phyloP scores from a whole-genome alignment of 2,113 vertebrate genomes.

The Hucho hucho region DNA sequence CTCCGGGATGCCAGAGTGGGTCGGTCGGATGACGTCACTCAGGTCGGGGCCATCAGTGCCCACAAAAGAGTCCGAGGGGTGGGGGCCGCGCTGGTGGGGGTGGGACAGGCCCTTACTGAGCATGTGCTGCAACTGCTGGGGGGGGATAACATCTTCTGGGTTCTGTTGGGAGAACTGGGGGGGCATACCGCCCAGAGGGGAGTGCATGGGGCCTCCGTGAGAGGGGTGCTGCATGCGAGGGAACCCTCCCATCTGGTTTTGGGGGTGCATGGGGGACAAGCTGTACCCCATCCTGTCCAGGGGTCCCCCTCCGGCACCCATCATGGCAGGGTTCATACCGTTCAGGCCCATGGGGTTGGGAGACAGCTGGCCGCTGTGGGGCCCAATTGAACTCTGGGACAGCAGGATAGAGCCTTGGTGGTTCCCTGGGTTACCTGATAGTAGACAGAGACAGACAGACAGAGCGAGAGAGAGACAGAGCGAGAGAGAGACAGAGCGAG shows the following conservation, averaged over 20 bases:
- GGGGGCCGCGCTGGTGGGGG: slow-evolving; percentile 66
- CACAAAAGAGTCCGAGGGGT: slow-evolving; percentile 76
- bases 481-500: too few species aligned
- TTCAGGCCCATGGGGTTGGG: slow-evolving; percentile 88
- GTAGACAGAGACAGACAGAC: slow-evolving; percentile 28
- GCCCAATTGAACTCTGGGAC: slow-evolving; percentile 79
- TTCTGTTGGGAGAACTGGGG: slow-evolving; percentile 78
- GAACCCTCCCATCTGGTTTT: slow-evolving; percentile 77
- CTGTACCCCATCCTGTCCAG: slow-evolving; percentile 80
- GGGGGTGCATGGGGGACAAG: slow-evolving; percentile 83
- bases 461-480: neutral
- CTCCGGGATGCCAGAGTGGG: slow-evolving; percentile 91
- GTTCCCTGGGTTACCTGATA: slow-evolving; percentile 79
- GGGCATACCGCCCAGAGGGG: slow-evolving; percentile 68
- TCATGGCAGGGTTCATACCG: slow-evolving; percentile 81
- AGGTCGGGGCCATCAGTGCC: slow-evolving; percentile 85
- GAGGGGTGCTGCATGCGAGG: slow-evolving; percentile 76
- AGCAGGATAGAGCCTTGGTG: slow-evolving; percentile 83
- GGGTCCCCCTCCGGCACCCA: slow-evolving; percentile 75
- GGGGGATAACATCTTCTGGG: slow-evolving; percentile 78
- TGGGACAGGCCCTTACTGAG: slow-evolving; percentile 81
- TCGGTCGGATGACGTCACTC: slow-evolving; percentile 93
- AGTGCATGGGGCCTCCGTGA: slow-evolving; percentile 73
- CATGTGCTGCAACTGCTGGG: slow-evolving; percentile 84
- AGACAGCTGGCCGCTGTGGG: slow-evolving; percentile 81